phyloP scores from a whole-genome alignment of 2,888 invertebrate genomes.

The Neoaliturus tenellus region DNA sequence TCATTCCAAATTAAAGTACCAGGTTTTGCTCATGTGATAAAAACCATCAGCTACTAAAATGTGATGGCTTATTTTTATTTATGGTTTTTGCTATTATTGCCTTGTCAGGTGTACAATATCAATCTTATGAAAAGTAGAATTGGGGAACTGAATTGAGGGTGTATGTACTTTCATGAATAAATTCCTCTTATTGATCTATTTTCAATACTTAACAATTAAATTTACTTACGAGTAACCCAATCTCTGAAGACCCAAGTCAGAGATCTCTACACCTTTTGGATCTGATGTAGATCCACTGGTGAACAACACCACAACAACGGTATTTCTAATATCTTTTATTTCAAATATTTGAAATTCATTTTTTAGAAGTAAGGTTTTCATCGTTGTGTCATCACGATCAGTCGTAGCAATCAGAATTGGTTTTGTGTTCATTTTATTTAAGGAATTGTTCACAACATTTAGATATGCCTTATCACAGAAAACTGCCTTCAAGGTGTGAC shows the following conservation, averaged over 20 bases:
- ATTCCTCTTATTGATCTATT: too few relatives aligned
- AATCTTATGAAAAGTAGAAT: too few relatives aligned
- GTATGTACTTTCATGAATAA: too few relatives aligned
- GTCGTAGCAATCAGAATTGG: not conserved
- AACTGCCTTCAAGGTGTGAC: not conserved
- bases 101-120: too few relatives aligned
- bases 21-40: too few relatives aligned
- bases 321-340: not conserved
- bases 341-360: not conserved
- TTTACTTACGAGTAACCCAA: constrained; percentile 38
- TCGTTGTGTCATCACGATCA: not conserved
- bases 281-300: constrained; percentile 26
- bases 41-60: too few relatives aligned
- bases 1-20: too few relatives aligned
- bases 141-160: too few relatives aligned
- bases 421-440: not conserved
- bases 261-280: constrained; percentile 20
- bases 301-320: constrained; percentile 20
- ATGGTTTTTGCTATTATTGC: too few relatives aligned
- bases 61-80: too few relatives aligned
- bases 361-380: not conserved
- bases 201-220: too few relatives aligned
- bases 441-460: not conserved
- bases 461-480: not conserved
- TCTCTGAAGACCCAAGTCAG: constrained; percentile 14